phyloP scores from a whole-genome alignment of 2,888 invertebrate species.

The Standfussiana lucernea region DNA sequence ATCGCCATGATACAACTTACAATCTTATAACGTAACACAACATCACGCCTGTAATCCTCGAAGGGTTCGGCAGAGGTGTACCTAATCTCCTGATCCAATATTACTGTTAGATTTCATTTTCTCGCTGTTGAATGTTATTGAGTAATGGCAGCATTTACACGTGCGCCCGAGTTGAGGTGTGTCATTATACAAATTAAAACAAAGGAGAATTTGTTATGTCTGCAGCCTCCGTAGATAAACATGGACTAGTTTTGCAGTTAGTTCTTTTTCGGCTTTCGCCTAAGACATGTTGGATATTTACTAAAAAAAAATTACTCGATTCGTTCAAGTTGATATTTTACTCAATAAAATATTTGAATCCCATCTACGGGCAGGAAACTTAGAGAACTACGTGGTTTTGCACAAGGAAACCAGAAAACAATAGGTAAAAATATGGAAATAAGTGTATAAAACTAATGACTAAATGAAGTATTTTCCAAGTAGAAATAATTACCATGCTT shows the following conservation, averaged over 20 bases:
- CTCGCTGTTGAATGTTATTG: slow-evolving; percentile 40
- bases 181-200: slow-evolving; percentile 23
- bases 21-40: too few relatives aligned
- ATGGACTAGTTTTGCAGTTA: slow-evolving; percentile 19
- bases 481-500: slow-evolving; percentile 11
- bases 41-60: too few relatives aligned
- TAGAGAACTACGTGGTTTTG: neutral
- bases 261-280: neutral
- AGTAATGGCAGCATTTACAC: slow-evolving; percentile 50
- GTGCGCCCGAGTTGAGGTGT: slow-evolving; percentile 41
- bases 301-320: neutral
- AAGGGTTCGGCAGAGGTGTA: too few relatives aligned
- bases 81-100: slow-evolving; percentile 11
- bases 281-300: neutral
- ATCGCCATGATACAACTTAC: slow-evolving; percentile 15
- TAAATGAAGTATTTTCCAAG: slow-evolving; percentile 24
- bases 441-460: slow-evolving; percentile 24
- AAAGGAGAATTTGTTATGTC: slow-evolving; percentile 48
- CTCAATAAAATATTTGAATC: neutral
- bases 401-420: slow-evolving; percentile 8
- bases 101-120: slow-evolving; percentile 8
- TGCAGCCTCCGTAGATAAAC: slow-evolving; percentile 11
- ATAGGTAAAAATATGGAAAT: neutral
- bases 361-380: neutral
- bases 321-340: neutral